Conservation (phyloP, 1,140 invertebrate species). For the Hylaeus volcanicus region DNA sequence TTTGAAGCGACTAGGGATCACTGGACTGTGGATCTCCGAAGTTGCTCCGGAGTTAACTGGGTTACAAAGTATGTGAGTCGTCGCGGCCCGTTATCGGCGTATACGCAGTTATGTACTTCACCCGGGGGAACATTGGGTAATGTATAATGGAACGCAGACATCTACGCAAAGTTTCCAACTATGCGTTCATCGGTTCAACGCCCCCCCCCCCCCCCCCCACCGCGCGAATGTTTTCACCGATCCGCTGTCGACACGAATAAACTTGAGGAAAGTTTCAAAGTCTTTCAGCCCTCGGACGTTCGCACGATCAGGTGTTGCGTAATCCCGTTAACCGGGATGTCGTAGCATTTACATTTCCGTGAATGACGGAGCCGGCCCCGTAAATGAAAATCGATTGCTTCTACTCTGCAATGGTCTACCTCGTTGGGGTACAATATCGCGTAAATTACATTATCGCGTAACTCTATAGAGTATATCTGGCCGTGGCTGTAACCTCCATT, state of each 20-base stretch:
- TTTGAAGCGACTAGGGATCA: not conserved
- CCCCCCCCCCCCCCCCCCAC: too few relatives aligned
- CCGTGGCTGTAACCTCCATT: slow-evolving; percentile 14
- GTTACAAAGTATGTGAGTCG: not conserved
- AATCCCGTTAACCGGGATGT: not conserved
- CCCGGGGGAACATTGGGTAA: not conserved
- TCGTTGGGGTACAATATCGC: slow-evolving; percentile 1
- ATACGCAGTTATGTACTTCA: slow-evolving; percentile 7
- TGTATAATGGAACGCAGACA: slow-evolving; percentile 5
- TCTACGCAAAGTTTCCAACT: slow-evolving; percentile 28
- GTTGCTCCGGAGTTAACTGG: not conserved
- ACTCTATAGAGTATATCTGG: not conserved
- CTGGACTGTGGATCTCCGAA: not conserved
- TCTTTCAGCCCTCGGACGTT: not conserved
- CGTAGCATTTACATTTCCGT: not conserved
- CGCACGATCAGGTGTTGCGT: not conserved
- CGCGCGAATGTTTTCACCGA: not conserved
- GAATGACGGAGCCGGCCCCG: not conserved
- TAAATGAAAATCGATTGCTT: slow-evolving; percentile 40
- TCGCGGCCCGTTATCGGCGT: not conserved
- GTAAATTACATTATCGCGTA: slow-evolving; percentile 31
- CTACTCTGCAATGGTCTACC: slow-evolving; percentile 1
- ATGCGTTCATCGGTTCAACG: slow-evolving; percentile 4
- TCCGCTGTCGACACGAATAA: slow-evolving; percentile 12
- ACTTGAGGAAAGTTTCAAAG: slow-evolving; percentile 29